These are phyloP conservation scores for Synanthedon vespiformis DNA, from an alignment of 2,888 invertebrate genomes.

Conservation along the genomic window DNA sequence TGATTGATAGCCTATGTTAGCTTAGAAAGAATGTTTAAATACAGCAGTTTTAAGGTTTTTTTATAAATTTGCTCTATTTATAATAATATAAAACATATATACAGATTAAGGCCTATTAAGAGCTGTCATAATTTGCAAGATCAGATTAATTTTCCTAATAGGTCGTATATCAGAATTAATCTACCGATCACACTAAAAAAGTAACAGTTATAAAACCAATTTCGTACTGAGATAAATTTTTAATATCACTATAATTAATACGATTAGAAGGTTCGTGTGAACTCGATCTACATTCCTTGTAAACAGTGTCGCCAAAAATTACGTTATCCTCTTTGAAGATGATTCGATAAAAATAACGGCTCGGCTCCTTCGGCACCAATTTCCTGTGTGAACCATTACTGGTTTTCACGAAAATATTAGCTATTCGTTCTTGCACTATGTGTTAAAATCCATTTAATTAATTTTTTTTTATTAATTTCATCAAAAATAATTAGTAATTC, in stretches of 20 bases:
- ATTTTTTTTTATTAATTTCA: no score
- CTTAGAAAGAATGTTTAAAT: no score
- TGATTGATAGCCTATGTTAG: no score
- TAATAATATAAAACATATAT: no score
- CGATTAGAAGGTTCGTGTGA: background rate
- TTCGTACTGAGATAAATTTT: background rate
- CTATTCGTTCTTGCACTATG: no score
- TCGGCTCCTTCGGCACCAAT: background rate
- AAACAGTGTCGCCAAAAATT: background rate
- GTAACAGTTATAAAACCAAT: background rate
- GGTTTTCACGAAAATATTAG: background rate
- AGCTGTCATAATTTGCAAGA: background rate
- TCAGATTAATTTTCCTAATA: background rate
- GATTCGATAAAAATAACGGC: no score
- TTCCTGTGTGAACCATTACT: background rate
- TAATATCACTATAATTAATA: background rate
- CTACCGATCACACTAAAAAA: background rate
- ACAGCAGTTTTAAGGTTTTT: no score
- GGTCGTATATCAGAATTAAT: background rate
- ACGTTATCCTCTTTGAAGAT: background rate
- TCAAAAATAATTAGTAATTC: no score
- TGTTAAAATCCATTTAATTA: no score
- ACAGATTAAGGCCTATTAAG: background rate
- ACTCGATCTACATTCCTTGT: background rate
- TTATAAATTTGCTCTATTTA: no score